Percentiles rank a stretch among this genome's conserved stretches.
These are phyloP conservation scores for Phyllostomus hastatus DNA, from an alignment of 2,113 vertebrate species.

Conservation along the genomic window DNA sequence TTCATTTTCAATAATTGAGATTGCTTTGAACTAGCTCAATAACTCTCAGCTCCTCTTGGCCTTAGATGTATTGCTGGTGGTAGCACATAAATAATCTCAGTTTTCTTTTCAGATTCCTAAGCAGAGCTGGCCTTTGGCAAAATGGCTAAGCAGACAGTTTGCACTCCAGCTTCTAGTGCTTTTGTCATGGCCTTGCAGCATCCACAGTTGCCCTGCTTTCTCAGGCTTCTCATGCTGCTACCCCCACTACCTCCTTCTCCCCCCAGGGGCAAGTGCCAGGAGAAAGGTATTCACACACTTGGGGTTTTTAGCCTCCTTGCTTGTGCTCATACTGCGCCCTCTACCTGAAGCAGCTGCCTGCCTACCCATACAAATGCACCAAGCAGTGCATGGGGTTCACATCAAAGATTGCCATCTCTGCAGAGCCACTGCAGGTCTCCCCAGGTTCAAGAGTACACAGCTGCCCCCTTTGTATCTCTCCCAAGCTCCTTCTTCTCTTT, in stretches of 20 bases:
- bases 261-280: background rate
- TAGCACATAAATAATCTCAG: conserved; percentile 65
- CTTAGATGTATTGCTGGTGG: conserved; percentile 45
- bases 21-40: conserved; percentile 77
- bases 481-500: background rate
- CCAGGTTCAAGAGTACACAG: background rate
- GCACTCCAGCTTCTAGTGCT: background rate
- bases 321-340: background rate
- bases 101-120: conserved; percentile 57
- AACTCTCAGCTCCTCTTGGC: conserved; percentile 76
- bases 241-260: no score
- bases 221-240: background rate
- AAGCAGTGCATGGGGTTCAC: rapidly evolving
- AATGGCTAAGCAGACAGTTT: background rate
- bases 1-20: conserved; percentile 81
- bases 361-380: background rate
- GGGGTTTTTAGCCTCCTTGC: background rate
- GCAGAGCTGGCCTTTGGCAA: conserved; percentile 38
- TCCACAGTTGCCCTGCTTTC: background rate
- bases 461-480: background rate
- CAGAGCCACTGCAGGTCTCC: background rate
- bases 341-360: background rate
- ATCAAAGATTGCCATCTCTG: background rate
- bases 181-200: background rate
- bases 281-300: background rate